phyloP scores from a whole-genome alignment of 2,113 vertebrate genomes.

The Herpetotheres cachinnans region DNA sequence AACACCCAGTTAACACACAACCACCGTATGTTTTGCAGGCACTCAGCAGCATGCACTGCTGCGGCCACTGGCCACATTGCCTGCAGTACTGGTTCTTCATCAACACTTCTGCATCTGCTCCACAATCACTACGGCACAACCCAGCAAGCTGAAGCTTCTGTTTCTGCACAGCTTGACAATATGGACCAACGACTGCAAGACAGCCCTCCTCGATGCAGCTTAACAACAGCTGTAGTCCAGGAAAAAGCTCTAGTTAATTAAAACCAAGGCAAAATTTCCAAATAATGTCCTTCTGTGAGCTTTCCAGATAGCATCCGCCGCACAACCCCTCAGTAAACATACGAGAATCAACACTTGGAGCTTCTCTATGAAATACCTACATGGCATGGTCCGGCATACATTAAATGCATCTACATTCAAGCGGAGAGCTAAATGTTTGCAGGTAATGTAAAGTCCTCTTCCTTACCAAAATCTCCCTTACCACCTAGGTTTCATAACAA shows the following conservation, averaged over 20 bases:
- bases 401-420: neutral
- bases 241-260: neutral
- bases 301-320: neutral
- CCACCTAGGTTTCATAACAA: neutral
- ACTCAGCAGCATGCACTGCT: fast-evolving
- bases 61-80: fast-evolving
- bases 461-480: neutral
- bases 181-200: neutral
- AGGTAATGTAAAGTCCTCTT: neutral
- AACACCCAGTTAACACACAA: neutral
- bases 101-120: neutral
- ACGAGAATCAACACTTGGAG: neutral
- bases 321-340: neutral
- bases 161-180: neutral
- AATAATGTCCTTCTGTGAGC: neutral
- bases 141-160: fast-evolving
- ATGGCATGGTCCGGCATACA: neutral
- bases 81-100: neutral
- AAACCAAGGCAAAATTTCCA: neutral
- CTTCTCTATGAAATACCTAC: neutral
- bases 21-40: fast-evolving
- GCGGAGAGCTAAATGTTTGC: neutral
- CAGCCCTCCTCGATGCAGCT: neutral
- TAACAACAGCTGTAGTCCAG: neutral
- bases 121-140: fast-evolving